These are phyloP conservation scores for Eupithecia dodoneata DNA, from an alignment of 2,888 invertebrate genomes.

Conservation along the genomic window DNA sequence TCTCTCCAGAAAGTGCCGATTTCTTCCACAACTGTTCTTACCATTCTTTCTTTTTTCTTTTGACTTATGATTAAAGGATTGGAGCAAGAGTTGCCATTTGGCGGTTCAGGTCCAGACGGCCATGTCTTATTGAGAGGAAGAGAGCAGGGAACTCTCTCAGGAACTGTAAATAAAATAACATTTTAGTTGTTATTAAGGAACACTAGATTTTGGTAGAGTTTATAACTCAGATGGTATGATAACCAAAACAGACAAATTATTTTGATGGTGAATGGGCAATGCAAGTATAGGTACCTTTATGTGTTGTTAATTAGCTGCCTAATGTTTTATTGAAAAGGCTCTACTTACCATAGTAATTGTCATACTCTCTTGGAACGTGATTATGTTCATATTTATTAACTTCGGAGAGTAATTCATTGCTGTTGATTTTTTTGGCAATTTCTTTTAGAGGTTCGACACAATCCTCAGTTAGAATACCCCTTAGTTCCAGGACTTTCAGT, in stretches of 20 bases:
- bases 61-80: constrained; percentile 51
- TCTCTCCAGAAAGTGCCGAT: constrained; percentile 73
- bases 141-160: constrained; percentile 36
- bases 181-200: background rate
- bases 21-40: constrained; percentile 62
- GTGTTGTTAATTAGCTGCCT: no score
- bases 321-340: background rate
- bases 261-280: background rate
- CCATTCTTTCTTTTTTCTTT: constrained; percentile 63
- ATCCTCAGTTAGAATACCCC: constrained; percentile 69
- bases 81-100: constrained; percentile 48
- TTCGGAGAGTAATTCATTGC: constrained; percentile 53
- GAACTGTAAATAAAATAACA: constrained; percentile 21
- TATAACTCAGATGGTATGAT: background rate
- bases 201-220: background rate
- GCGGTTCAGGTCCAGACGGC: constrained; percentile 44
- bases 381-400: constrained; percentile 62
- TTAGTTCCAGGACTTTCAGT: constrained; percentile 66
- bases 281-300: no score
- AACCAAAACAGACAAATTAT: background rate
- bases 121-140: constrained; percentile 30
- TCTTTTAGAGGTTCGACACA: constrained; percentile 65
- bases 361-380: constrained; percentile 50
- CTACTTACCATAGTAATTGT: constrained; percentile 64
- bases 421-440: constrained; percentile 61